phyloP scores from a whole-genome alignment of 2,888 invertebrate genomes.

The Morinoia aosen region DNA sequence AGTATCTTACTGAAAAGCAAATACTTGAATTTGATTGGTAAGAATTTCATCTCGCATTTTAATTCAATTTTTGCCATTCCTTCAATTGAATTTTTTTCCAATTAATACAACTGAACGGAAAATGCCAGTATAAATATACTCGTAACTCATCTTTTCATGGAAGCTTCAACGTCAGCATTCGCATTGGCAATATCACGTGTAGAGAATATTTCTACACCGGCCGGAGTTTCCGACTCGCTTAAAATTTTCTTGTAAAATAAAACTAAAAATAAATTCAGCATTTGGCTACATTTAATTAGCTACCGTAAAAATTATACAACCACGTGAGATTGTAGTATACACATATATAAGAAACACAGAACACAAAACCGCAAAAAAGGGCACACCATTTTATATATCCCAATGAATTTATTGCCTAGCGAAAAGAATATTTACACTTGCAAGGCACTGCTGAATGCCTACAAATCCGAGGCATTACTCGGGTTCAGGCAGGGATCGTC shows the following conservation, averaged over 20 bases:
- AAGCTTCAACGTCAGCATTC: no score
- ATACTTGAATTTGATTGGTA: no score
- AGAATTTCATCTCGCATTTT: no score
- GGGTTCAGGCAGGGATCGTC: not conserved
- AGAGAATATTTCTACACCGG: no score
- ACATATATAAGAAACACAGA: not conserved
- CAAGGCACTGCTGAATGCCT: not conserved
- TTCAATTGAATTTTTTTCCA: no score
- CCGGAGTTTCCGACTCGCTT: no score
- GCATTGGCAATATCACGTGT: no score
- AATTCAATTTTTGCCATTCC: no score
- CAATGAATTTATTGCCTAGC: not conserved
- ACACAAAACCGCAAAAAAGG: not conserved
- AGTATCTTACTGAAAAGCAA: no score
- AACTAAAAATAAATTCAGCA: not conserved
- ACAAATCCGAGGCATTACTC: not conserved
- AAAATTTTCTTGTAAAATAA: not conserved
- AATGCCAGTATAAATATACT: no score
- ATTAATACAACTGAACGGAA: no score
- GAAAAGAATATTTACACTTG: not conserved
- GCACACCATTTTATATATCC: not conserved
- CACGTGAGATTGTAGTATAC: not conserved
- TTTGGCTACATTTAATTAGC: not conserved
- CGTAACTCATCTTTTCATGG: no score
- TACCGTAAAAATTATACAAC: not conserved